Conservation (phyloP, 2,888 invertebrate genomes). For the Galerucella nymphaeae region DNA sequence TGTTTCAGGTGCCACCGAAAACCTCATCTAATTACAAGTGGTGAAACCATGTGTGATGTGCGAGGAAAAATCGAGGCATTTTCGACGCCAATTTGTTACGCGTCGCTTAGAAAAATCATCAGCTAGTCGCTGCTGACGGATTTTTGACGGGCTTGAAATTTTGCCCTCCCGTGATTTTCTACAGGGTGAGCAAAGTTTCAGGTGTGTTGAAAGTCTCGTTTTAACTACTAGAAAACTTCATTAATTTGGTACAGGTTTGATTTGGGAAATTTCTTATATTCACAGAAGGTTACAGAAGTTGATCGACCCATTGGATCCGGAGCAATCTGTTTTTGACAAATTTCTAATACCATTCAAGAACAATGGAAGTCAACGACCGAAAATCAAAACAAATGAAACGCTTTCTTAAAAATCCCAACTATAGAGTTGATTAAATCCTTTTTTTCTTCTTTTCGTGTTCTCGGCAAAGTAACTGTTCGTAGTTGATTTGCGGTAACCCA, state of each 20-base stretch:
- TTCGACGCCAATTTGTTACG: conserved; percentile 29
- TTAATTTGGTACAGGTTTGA: no score
- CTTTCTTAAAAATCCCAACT: background rate
- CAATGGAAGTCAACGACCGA: background rate
- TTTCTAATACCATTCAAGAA: no score
- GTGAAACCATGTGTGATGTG: conserved; percentile 2
- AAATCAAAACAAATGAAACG: conserved; percentile 19
- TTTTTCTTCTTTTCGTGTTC: background rate
- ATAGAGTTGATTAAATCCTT: conserved; percentile 7
- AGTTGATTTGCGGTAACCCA: conserved; percentile 13
- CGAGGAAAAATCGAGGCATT: conserved; percentile 12
- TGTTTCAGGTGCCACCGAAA: conserved; percentile 51
- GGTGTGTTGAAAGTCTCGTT: conserved; percentile 73
- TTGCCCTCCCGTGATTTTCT: conserved; percentile 78
- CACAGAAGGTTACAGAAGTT: no score
- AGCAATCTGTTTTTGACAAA: no score
- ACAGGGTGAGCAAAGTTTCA: conserved; percentile 89
- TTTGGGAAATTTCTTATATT: no score
- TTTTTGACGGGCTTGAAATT: conserved; percentile 75
- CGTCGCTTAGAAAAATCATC: conserved; percentile 24
- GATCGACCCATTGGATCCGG: no score
- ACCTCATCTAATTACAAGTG: conserved; percentile 36
- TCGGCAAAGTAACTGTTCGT: conserved; percentile 10
- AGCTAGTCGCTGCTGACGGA: conserved; percentile 11
- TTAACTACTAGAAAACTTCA: no score